Percentiles rank a stretch among this genome's conserved stretches.
Conservation (phyloP, 2,888 invertebrate species). For the Hyles lineata region DNA sequence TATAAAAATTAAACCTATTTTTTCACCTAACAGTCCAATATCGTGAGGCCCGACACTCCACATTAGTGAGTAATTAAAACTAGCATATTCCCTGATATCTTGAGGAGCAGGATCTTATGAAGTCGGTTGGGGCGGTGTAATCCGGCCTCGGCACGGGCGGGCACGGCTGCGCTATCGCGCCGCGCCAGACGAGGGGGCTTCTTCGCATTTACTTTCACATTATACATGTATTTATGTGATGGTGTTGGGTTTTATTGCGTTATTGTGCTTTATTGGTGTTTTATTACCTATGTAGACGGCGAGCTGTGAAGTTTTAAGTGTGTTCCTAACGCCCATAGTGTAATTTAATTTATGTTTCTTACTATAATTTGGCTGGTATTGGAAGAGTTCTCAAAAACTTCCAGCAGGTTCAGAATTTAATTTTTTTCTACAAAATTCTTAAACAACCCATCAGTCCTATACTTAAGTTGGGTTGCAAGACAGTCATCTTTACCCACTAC, state of each 20-base stretch:
- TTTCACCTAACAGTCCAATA: too few relatives aligned
- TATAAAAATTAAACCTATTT: too few relatives aligned
- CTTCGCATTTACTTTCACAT: conserved; percentile 34
- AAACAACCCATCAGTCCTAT: too few relatives aligned
- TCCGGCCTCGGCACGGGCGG: conserved; percentile 60
- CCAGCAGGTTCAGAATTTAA: too few relatives aligned
- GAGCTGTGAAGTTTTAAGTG: neutral
- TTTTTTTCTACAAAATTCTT: too few relatives aligned
- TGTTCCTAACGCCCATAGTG: too few relatives aligned
- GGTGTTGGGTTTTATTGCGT: neutral
- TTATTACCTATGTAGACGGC: neutral
- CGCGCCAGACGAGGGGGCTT: conserved; percentile 51
- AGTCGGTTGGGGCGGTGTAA: conserved; percentile 65
- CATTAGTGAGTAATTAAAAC: neutral
- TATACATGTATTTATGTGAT: conserved; percentile 21
- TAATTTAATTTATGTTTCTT: too few relatives aligned
- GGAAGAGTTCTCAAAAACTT: too few relatives aligned
- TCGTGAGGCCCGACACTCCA: too few relatives aligned
- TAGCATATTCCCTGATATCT: conserved; percentile 7
- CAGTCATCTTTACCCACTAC: too few relatives aligned
- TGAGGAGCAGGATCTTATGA: conserved; percentile 44
- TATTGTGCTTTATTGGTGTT: neutral
- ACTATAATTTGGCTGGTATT: too few relatives aligned
- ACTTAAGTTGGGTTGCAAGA: too few relatives aligned
- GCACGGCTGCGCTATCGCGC: conserved; percentile 71